Evolutionary conservation across 2,888 invertebrate genomes (phyloP), one percentile per base, ranked within the genome.

Genomic region (Argyresthia albistria): DNA sequence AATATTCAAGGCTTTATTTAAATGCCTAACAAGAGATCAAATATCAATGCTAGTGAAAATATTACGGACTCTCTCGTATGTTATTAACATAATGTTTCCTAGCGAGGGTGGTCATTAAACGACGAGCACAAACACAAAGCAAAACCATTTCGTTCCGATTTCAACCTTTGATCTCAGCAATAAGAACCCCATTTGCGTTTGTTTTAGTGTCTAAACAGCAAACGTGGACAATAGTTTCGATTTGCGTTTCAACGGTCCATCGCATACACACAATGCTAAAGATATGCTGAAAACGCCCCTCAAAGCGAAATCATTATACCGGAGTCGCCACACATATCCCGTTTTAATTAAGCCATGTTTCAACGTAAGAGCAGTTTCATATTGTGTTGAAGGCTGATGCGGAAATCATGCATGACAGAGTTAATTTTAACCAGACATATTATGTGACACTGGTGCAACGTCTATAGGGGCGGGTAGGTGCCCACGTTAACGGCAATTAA

Each of bases 221-320:
- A 49, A 49, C 15, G 14, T 8, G 43, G 35, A 54, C 71, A 72
- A 73, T 69, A 63, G 58, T 57, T 54, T 58, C 60, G 62, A 69
- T 69, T 75, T 69, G 63, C 65, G 56, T 69, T 63, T 64, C 57
- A 57, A 60, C 43, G 36, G n/a, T 12, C 51, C 36, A 47, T 12
- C 15, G 16, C 25, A 47, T 35, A 35, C 12, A 47, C 35, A 25
- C 25, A 6, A 6, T 25, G 25, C 25, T 25, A 25, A 25, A 25
- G 25, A 25, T 16, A 46, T 12, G 14, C 25, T 25, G 15, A 46
- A 46, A 46, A 46, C 25, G 15, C 15, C 46, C 46, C 46, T 14
- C 14, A 6, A 7, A 11, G 12, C 42, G 42, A 11, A 42, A 25
- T 25, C 25, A 25, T 25, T 25, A 25, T 25, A 25, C 25, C 25